phyloP scores from a whole-genome alignment of 2,888 invertebrate genomes.

The Ormyrus nitidulus region DNA sequence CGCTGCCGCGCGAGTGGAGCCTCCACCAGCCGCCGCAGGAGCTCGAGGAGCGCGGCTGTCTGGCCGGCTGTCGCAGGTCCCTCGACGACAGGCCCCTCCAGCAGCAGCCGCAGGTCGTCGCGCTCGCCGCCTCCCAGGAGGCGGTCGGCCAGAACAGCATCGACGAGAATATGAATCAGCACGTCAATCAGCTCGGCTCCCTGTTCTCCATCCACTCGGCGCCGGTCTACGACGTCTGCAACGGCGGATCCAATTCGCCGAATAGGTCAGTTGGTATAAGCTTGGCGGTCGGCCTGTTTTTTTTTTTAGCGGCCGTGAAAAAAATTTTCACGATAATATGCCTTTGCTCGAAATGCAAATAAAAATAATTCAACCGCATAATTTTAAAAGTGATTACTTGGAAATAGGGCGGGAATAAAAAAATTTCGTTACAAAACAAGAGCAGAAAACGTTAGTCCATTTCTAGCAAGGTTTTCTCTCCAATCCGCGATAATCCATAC shows the following conservation, averaged over 20 bases:
- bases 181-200: conserved; percentile 78
- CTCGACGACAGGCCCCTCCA: conserved; percentile 58
- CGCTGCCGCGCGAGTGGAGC: conserved; percentile 80
- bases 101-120: conserved; percentile 9
- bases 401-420: no score
- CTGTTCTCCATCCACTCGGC: conserved; percentile 84
- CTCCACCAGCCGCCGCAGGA: conserved; percentile 71
- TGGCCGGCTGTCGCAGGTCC: conserved; percentile 5
- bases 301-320: no score
- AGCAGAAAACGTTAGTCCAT: no score
- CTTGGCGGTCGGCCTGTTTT: no score
- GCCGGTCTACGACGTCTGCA: conserved; percentile 76
- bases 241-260: conserved; percentile 62
- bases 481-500: no score
- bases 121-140: conserved; percentile 69
- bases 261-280: conserved; percentile 49
- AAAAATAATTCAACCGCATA: no score
- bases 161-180: conserved; percentile 72
- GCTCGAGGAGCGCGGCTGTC: background rate
- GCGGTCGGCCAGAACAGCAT: conserved; percentile 66
- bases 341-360: no score
- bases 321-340: no score
- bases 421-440: no score
- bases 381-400: no score
- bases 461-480: no score